phyloP scores from a whole-genome alignment of 37 sponge, comb jelly and placozoan genomes.

The Ephydatia muelleri region DNA sequence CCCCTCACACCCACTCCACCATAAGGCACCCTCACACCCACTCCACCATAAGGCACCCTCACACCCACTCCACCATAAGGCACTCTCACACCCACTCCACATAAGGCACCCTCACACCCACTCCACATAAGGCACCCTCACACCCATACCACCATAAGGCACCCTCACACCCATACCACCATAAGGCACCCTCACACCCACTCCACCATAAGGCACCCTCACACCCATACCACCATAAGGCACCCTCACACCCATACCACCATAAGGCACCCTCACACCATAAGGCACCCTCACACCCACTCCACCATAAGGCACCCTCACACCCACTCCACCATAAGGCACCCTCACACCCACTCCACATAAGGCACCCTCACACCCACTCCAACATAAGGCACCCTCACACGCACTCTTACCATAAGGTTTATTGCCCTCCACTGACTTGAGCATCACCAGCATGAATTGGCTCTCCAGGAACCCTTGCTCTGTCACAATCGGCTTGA shows the following conservation, averaged over 20 bases:
- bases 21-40: no score
- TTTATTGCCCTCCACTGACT: conserved; percentile 76
- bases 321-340: neutral
- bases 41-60: no score
- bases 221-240: no score
- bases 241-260: no score
- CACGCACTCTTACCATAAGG: conserved; percentile 62
- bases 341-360: neutral
- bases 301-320: neutral
- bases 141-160: no score
- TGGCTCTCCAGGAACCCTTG: conserved; percentile 76
- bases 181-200: no score
- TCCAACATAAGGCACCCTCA: neutral
- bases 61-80: conserved; percentile 8
- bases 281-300: neutral
- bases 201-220: no score
- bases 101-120: neutral
- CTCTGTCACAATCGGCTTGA: conserved; percentile 69
- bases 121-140: no score
- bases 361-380: neutral
- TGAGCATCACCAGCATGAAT: conserved; percentile 68
- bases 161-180: no score
- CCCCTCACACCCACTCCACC: no score
- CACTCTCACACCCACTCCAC: neutral
- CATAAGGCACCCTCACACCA: neutral